A percentile compares a stretch with the other conserved stretches of the same genome.
Evolutionary conservation across 2,888 invertebrate genomes (phyloP).

Genomic region (Argyresthia goedartella): DNA sequence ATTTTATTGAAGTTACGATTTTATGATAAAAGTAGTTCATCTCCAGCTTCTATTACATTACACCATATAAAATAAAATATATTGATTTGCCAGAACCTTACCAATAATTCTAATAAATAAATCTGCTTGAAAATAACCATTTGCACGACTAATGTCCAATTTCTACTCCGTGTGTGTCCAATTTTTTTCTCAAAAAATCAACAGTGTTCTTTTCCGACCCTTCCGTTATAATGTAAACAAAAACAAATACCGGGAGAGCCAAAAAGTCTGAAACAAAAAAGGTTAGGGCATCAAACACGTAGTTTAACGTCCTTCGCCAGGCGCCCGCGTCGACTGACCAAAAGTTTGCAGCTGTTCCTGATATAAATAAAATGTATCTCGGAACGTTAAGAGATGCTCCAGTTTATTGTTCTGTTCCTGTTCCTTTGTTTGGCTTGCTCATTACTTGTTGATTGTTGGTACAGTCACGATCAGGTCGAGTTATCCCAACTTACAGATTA

Average conservation of each 20-base stretch:
- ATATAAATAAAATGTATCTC: slow-evolving; percentile 68
- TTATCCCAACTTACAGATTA: too few relatives aligned
- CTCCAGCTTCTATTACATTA: too few relatives aligned
- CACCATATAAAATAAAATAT: too few relatives aligned
- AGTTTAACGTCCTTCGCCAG: slow-evolving; percentile 19
- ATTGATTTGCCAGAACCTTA: too few relatives aligned
- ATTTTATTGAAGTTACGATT: too few relatives aligned
- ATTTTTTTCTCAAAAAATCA: slow-evolving; percentile 7
- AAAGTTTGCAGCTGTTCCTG: slow-evolving; percentile 67
- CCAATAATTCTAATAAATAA: too few relatives aligned
- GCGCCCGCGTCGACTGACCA: slow-evolving; percentile 49
- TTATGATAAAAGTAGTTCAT: too few relatives aligned
- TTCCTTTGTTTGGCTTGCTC: slow-evolving; percentile 20
- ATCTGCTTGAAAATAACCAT: too few relatives aligned
- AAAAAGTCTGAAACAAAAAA: slow-evolving; percentile 43
- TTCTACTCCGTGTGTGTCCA: slow-evolving; percentile 32
- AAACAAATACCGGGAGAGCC: slow-evolving; percentile 15
- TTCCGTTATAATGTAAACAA: slow-evolving; percentile 35
- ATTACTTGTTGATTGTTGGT: too few relatives aligned
- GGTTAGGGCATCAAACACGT: slow-evolving; percentile 46
- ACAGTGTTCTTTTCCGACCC: slow-evolving; percentile 13
- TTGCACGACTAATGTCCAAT: too few relatives aligned
- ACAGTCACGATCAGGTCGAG: too few relatives aligned
- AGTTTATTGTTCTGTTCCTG: slow-evolving; percentile 46
- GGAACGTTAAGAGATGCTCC: slow-evolving; percentile 54